Conservation (phyloP, 2,888 invertebrate genomes). For the Rhopalosiphum nymphaeae region DNA sequence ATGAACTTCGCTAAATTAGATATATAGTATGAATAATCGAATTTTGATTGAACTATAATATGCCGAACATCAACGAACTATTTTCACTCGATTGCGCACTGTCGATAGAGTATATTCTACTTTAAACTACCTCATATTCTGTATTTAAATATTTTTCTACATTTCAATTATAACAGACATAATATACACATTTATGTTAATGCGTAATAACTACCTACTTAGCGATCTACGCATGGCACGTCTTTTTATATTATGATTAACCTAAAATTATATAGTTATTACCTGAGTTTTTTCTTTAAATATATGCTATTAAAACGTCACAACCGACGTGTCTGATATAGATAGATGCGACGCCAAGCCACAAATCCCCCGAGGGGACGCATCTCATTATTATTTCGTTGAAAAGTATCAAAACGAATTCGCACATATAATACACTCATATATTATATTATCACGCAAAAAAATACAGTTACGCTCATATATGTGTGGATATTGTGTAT, state of each 20-base stretch:
- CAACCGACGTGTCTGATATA: not conserved
- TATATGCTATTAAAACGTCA: slow-evolving; percentile 38
- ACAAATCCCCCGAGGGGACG: not conserved
- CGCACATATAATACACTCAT: not conserved
- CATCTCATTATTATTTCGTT: not conserved
- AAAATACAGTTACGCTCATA: not conserved
- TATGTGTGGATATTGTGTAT: not conserved
- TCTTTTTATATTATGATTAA: not conserved
- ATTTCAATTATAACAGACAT: not conserved
- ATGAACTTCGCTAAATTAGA: not conserved
- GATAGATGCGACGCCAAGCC: not conserved
- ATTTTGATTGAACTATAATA: not conserved
- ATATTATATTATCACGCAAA: not conserved
- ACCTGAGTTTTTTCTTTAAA: not conserved
- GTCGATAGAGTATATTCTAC: not conserved
- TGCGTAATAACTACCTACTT: not conserved
- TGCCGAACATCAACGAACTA: not conserved
- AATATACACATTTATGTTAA: not conserved
- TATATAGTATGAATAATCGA: not conserved
- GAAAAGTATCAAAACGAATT: not conserved
- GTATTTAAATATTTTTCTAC: not conserved
- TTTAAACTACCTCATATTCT: not conserved
- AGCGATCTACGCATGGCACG: not conserved
- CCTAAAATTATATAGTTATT: slow-evolving; percentile 22
- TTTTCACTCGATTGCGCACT: not conserved